These are phyloP conservation scores for Cheilosia urbana DNA, from an alignment of 2,888 invertebrate genomes.

Conservation along the genomic window DNA sequence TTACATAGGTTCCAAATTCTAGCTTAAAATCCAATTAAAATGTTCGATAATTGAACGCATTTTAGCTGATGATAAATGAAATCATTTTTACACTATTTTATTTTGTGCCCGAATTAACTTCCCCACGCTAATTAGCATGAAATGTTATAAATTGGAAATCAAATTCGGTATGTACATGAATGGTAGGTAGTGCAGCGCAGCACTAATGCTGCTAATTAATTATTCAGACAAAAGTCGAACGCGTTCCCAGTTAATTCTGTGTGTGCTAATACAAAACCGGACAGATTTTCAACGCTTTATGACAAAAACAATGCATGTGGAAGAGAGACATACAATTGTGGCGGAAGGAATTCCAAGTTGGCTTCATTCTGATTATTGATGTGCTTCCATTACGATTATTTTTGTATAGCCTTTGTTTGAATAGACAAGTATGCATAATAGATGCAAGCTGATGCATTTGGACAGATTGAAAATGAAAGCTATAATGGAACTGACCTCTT, in stretches of 20 bases:
- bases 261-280: constrained; percentile 1
- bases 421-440: no score
- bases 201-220: constrained; percentile 42
- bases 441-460: no score
- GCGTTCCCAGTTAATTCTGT: not conserved
- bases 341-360: no score
- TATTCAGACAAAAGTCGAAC: constrained; percentile 1
- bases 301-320: no score
- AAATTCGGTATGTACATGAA: constrained; percentile 4
- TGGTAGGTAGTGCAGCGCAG: constrained; percentile 14
- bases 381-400: no score
- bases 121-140: constrained; percentile 17
- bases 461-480: not conserved
- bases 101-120: constrained; percentile 10
- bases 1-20: no score
- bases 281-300: no score
- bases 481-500: no score
- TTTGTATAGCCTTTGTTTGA: no score
- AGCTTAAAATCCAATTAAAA: no score
- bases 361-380: no score
- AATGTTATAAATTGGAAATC: constrained; percentile 22
- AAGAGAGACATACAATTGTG: no score
- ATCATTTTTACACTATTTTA: not conserved
- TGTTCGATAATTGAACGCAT: not conserved
- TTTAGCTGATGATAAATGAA: not conserved